Evolutionary conservation across 2,888 invertebrate species (phyloP).

Genomic region (Polia nebulosa): DNA sequence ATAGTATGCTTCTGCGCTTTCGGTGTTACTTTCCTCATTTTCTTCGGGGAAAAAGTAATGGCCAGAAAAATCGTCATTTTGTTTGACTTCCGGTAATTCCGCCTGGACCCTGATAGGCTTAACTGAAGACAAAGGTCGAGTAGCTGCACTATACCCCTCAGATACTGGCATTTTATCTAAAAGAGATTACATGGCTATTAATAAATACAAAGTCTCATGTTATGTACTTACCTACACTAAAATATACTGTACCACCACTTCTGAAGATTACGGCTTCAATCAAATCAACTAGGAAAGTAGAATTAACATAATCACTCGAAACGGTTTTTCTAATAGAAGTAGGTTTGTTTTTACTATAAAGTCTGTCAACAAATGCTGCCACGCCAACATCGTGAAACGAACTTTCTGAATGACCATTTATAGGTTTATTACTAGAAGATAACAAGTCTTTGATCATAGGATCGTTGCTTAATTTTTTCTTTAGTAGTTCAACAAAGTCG

Average conservation of each 20-base stretch:
- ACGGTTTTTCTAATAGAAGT: slow-evolving; percentile 74
- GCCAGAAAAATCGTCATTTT: slow-evolving; percentile 83
- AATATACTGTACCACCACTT: slow-evolving; percentile 76
- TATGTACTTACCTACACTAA: not conserved
- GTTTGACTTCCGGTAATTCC: slow-evolving; percentile 79
- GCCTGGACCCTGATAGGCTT: slow-evolving; percentile 82
- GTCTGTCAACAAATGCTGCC: slow-evolving; percentile 79
- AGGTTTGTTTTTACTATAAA: slow-evolving; percentile 81
- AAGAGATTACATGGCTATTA: slow-evolving; percentile 15
- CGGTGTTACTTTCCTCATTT: slow-evolving; percentile 71
- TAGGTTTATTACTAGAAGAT: slow-evolving; percentile 67
- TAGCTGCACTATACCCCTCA: slow-evolving; percentile 64
- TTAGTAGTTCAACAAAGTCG: slow-evolving; percentile 82
- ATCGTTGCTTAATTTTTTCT: slow-evolving; percentile 82
- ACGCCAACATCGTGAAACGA: slow-evolving; percentile 79
- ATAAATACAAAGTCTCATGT: slow-evolving; percentile 7
- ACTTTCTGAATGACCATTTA: slow-evolving; percentile 68
- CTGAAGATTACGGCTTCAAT: slow-evolving; percentile 88
- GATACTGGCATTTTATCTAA: slow-evolving; percentile 74
- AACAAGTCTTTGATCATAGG: slow-evolving; percentile 80
- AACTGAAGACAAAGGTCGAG: slow-evolving; percentile 68
- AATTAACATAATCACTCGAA: slow-evolving; percentile 80
- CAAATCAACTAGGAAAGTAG: slow-evolving; percentile 85
- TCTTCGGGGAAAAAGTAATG: slow-evolving; percentile 89
- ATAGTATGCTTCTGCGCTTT: slow-evolving; percentile 80